A percentile compares a stretch with the other conserved stretches of the same genome.
These are phyloP conservation scores for Hippotragus niger DNA, from an alignment of 2,113 vertebrate genomes.

Conservation along the genomic window DNA sequence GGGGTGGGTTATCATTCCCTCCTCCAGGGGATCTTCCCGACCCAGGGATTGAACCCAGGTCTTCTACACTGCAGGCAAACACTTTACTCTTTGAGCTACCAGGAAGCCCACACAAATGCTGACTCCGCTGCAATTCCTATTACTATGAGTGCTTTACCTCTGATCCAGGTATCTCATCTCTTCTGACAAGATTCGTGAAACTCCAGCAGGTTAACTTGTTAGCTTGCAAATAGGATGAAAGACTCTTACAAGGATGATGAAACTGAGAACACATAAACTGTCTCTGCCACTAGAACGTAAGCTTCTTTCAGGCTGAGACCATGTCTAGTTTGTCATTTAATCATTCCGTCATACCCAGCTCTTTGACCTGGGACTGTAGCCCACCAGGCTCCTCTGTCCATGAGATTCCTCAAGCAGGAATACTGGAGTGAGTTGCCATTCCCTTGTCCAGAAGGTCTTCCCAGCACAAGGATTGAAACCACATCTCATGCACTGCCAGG, in stretches of 20 bases:
- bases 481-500: background rate
- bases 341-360: background rate
- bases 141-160: background rate
- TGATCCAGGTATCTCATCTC: background rate
- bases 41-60: background rate
- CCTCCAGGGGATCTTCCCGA: background rate
- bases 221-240: background rate
- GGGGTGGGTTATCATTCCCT: background rate
- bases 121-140: background rate
- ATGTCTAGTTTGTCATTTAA: background rate
- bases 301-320: background rate
- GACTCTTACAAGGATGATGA: background rate
- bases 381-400: background rate
- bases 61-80: background rate
- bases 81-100: background rate
- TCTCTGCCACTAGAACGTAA: background rate
- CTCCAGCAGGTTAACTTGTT: background rate
- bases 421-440: background rate
- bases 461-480: background rate
- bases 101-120: background rate
- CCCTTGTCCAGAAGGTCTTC: background rate
- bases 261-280: background rate
- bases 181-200: background rate
- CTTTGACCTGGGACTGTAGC: background rate
- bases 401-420: background rate